Base-by-base conservation (phyloP, 2,797 vertebrate genomes). In the Natrix natrix region DNA sequence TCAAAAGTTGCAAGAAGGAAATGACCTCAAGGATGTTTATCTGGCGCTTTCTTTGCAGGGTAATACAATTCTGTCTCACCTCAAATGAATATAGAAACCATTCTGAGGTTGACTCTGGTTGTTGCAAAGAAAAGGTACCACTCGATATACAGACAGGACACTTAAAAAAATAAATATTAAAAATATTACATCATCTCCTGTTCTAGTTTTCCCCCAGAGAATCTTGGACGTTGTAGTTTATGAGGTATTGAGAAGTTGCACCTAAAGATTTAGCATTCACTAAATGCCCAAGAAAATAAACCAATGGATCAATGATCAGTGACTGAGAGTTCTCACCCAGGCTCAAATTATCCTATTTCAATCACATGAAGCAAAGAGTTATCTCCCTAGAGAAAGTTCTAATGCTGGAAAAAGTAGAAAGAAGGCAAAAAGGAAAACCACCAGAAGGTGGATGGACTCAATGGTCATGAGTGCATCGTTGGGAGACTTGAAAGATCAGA, bases 21-120 rank as follows among this genome's bases (percentile, higher is more conserved):
- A n/a, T 37, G 94, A 87, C 14, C 89, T 89, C 86, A 56, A 94
- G 94, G 90, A 92, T 87, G 0, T 94, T 69, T 94, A 26, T 94
- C 91, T 52, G 87, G 22, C 74, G 90, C 59, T 52, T 1, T 91
- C 59, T 95, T 95, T 96, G 93, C 90, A 90, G 92, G 91, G 28
- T 60, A 66, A 43, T 88, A 93, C 91, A 89, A 57, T 83, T 54
- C 1, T 78, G 0, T 5, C 32, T 88, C 92, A 0, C 56, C 78
- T 87, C 83, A 63, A 93, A 20, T 20, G 24, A 60, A 89, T 78
- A 92, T 89, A 90, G 83, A 94, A 91, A 94, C 87, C 60, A 6
- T 1, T 87, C 74, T 57, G 16, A 11, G 60, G 24, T 90, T 90
- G 48, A 48, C 59, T 54, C 91, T 13, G 5, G 61, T 10, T 87